Conservation (phyloP, 2,797 vertebrate genomes). For the Oophaga sylvatica region DNA sequence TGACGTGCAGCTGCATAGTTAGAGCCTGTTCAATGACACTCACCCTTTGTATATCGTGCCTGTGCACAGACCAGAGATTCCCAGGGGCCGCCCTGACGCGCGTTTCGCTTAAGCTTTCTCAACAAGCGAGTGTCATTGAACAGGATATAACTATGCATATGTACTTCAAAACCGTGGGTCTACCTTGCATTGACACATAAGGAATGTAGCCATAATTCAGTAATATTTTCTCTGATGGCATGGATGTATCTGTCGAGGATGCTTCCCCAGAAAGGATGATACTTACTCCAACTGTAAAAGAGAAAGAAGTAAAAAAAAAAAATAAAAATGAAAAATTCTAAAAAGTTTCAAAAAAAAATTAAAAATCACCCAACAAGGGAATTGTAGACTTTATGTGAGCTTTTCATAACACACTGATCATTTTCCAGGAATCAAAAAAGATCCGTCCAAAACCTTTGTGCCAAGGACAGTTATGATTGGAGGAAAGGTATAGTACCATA, state of each 20-base stretch:
- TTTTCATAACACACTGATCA: constrained; percentile 9
- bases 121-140: too few relatives aligned
- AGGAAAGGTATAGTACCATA: constrained; percentile 78
- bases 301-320: background rate
- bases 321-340: background rate
- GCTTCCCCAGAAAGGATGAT: background rate
- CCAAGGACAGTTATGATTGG: constrained; percentile 87
- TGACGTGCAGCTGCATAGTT: too few relatives aligned
- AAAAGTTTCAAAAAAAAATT: background rate
- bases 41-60: too few relatives aligned
- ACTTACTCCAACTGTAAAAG: background rate
- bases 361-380: background rate
- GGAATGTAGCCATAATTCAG: background rate
- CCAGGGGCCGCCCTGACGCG: too few relatives aligned
- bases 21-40: too few relatives aligned
- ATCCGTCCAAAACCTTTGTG: constrained; percentile 80
- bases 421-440: constrained; percentile 81
- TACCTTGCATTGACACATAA: background rate
- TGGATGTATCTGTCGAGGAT: background rate
- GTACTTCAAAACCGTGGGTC: background rate
- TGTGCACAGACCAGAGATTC: too few relatives aligned
- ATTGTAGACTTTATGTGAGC: background rate
- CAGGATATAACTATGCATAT: too few relatives aligned
- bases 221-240: too few relatives aligned
- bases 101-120: too few relatives aligned